Conservation (phyloP, 2,797 vertebrate species). For the Pseudochromis fuscus region DNA sequence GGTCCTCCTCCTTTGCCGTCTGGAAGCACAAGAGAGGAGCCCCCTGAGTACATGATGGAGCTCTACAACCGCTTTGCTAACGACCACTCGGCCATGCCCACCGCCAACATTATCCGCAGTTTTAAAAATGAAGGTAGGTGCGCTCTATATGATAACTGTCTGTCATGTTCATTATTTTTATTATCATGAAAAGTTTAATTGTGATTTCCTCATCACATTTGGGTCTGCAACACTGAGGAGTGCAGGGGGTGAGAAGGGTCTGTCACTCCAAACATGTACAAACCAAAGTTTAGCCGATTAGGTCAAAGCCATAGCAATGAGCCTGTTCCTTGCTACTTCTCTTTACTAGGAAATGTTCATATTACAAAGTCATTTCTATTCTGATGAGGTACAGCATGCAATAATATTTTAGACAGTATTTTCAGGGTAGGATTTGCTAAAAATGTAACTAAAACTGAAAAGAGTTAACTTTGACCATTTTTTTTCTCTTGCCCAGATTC, state of each 20-base stretch:
- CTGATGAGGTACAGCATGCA: background rate
- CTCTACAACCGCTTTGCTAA: slow-evolving; percentile 97
- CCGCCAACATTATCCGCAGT: slow-evolving; percentile 96
- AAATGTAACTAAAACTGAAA: background rate
- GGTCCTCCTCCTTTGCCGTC: slow-evolving; percentile 83
- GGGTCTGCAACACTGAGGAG: background rate
- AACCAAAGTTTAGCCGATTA: background rate
- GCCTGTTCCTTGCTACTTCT: background rate
- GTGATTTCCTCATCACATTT: background rate
- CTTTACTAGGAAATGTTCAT: background rate
- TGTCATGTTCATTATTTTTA: background rate
- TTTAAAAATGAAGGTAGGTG: slow-evolving; percentile 97
- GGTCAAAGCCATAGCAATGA: background rate
- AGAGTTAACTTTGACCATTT: slow-evolving; percentile 2
- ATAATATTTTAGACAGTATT: background rate
- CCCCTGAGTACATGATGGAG: slow-evolving; percentile 98
- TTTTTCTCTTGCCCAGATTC: slow-evolving; percentile 82
- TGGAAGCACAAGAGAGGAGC: slow-evolving; percentile 86
- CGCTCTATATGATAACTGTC: background rate
- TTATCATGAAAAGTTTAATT: background rate
- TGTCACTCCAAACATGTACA: background rate
- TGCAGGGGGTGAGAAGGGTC: background rate
- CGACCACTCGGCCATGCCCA: slow-evolving; percentile 92
- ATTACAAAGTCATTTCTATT: background rate
- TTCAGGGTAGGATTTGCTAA: background rate